Evolutionary conservation across 2,888 invertebrate species (phyloP), one percentile per base, ranked within the genome.

Genomic region (Salpingus planirostris): DNA sequence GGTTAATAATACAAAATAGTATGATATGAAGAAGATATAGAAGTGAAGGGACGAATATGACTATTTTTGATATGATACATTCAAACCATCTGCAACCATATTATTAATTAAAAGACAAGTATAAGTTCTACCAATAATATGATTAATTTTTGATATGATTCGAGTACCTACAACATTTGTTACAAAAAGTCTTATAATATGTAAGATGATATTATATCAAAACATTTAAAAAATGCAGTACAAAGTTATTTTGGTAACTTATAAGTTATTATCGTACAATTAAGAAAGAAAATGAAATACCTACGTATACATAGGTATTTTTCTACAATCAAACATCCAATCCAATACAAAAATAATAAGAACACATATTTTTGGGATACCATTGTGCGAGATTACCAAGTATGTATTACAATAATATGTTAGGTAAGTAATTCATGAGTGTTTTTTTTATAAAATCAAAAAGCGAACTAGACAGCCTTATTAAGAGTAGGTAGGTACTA

Each of bases 11-110:
- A 8, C 18, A 18, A 18, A 18, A 18, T 18, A 18, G 5, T 18
- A 18, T 18, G 8, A 18, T 18, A 18, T 18, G 5, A 6, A 18
- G 5, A 18, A 18, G 8, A 18, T 18, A 8, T 18, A 96, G 93
- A 69, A 98, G 97, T 79, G n/a, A n/a, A n/a, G n/a, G n/a, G n/a
- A n/a, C n/a, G n/a, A n/a, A n/a, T n/a, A n/a, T n/a, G n/a, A n/a
- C n/a, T n/a, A 26, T 52, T n/a, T n/a, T 29, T 44, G 46, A 47
- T 46, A 49, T 47, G 48, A 44, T 40, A 46, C 46, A 46, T 46
- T 43, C 13, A 40, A 44, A 48, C 31, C 38, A 43, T 38, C 41
- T 33, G 22, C 27, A 27, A 31, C 13, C 8, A 39, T 28, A 24
- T 35, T 18, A 38, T 34, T 36, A 26, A 29, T 46, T 32, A 35